Evolutionary conservation across 2,113 vertebrate species (phyloP).

Genomic region (Ctenodactylus gundi): DNA sequence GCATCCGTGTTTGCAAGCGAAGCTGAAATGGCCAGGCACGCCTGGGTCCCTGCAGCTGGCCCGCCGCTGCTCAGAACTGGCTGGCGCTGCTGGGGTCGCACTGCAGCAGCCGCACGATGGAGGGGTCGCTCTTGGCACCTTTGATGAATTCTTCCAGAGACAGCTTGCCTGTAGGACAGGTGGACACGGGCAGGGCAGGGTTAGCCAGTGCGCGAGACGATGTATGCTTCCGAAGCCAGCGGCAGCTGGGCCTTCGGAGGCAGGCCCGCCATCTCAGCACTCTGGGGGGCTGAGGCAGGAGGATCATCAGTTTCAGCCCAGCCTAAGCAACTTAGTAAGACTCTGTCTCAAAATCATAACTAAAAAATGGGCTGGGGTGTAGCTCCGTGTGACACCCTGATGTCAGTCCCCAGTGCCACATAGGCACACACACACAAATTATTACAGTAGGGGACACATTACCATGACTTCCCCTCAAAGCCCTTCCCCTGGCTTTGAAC

Average conservation of each 20-base stretch:
- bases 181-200: accelerated
- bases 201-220: too few relatives aligned
- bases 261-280: neutral
- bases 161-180: constrained; percentile 85
- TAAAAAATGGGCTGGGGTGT: too few relatives aligned
- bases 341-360: neutral
- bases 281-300: neutral
- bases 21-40: constrained; percentile 84
- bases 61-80: constrained; percentile 83
- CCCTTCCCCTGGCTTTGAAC: too few relatives aligned
- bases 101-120: constrained; percentile 90
- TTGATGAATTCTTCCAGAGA: constrained; percentile 91
- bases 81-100: constrained; percentile 90
- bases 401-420: too few relatives aligned
- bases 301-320: neutral
- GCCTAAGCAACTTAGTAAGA: neutral
- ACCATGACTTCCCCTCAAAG: too few relatives aligned
- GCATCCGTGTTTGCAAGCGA: constrained; percentile 86
- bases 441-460: too few relatives aligned
- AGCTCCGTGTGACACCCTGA: too few relatives aligned
- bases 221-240: accelerated
- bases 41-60: constrained; percentile 78
- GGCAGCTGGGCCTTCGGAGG: accelerated
- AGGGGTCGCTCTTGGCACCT: constrained; percentile 92
- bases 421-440: too few relatives aligned